These are phyloP conservation scores for Mormyrus iriodes DNA, from an alignment of 2,113 vertebrate genomes.

Conservation along the genomic window DNA sequence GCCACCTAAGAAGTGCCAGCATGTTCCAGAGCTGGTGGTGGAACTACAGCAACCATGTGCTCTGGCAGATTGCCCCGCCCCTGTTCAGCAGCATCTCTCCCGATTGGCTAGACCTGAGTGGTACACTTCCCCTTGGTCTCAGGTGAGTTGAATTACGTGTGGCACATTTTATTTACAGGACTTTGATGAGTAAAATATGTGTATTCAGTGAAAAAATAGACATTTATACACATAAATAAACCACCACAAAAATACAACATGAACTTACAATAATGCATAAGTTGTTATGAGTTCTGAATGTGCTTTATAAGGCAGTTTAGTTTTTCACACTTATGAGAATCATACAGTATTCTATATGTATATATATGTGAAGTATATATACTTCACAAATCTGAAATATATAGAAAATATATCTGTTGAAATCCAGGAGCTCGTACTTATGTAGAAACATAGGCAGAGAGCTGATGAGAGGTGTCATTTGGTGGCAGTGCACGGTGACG, in stretches of 20 bases:
- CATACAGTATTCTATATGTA: not conserved
- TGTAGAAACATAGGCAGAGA: not conserved
- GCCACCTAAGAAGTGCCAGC: conserved; percentile 66
- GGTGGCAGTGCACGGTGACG: conserved; percentile 69
- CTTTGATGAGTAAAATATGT: too few species aligned
- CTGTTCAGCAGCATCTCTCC: conserved; percentile 17
- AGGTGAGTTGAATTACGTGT: conserved; percentile 51
- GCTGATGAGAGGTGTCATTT: not conserved
- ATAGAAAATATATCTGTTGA: not conserved
- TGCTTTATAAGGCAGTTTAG: not conserved
- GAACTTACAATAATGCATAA: not conserved
- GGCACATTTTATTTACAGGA: not conserved
- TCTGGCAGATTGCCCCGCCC: conserved; percentile 52
- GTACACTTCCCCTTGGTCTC: conserved; percentile 75
- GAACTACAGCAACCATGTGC: conserved; percentile 64
- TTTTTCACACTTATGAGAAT: not conserved
- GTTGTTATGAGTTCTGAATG: not conserved
- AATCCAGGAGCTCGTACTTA: not conserved
- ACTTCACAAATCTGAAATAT: not conserved
- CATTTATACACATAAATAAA: not conserved
- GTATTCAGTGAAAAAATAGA: not conserved
- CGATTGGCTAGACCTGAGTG: conserved; percentile 51
- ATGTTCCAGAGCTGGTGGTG: conserved; percentile 59
- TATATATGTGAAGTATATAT: too few species aligned
- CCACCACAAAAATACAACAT: not conserved